Evolutionary conservation across 2,797 vertebrate species (phyloP).

Genomic region (Allobates femoralis): DNA sequence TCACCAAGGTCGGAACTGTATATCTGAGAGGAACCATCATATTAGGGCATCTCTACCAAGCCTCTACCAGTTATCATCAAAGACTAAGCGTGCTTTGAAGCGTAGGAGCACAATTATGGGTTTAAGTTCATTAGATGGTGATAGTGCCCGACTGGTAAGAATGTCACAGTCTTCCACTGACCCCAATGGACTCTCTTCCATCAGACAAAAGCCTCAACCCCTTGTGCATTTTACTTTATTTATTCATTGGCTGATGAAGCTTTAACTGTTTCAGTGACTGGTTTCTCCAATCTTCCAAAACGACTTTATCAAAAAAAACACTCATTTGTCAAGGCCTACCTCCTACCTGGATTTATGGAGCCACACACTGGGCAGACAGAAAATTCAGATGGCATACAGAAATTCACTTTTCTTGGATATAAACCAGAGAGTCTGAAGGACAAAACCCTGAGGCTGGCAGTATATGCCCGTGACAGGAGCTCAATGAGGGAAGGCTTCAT

Average conservation of each 20-base stretch:
- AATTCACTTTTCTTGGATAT: constrained; percentile 74
- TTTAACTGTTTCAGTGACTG: constrained; percentile 75
- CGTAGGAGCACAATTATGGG: constrained; percentile 75
- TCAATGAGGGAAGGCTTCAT: constrained; percentile 77
- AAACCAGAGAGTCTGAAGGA: constrained; percentile 73
- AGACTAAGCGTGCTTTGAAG: constrained; percentile 69
- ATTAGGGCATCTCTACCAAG: constrained; percentile 71
- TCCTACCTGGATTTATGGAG: constrained; percentile 75
- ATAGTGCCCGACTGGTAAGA: constrained; percentile 64
- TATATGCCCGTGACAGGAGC: constrained; percentile 78
- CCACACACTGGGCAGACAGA: constrained; percentile 75
- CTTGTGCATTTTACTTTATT: constrained; percentile 77
- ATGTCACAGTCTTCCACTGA: constrained; percentile 43
- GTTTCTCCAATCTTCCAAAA: constrained; percentile 73
- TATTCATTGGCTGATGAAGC: constrained; percentile 73
- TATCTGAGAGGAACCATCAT: constrained; percentile 63
- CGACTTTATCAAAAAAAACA: constrained; percentile 68
- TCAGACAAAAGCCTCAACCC: constrained; percentile 69
- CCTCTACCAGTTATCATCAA: constrained; percentile 75
- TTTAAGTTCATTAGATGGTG: constrained; percentile 67
- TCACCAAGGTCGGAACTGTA: constrained; percentile 68
- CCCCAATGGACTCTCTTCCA: constrained; percentile 67
- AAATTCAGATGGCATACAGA: constrained; percentile 74
- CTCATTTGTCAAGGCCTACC: constrained; percentile 74
- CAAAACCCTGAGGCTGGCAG: constrained; percentile 76